phyloP scores from a whole-genome alignment of 2,797 vertebrate genomes.

The Acropternis orthonyx region DNA sequence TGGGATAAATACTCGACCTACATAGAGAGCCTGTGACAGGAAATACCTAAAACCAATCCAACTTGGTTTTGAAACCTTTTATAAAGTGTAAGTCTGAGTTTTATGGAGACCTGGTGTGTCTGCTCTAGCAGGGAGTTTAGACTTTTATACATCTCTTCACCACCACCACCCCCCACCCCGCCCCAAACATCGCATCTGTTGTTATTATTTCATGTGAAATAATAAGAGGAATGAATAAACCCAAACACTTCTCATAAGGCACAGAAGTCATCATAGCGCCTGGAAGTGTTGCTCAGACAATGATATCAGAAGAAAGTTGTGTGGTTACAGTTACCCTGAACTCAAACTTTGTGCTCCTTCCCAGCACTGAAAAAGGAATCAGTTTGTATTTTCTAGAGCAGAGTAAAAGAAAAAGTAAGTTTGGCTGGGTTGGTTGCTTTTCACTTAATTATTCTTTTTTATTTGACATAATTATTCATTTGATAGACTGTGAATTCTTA shows the following conservation, averaged over 20 bases:
- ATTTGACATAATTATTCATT: background rate
- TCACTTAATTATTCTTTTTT: background rate
- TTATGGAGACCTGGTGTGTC: background rate
- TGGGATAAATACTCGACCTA: slow-evolving; percentile 51
- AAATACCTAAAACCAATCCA: slow-evolving; percentile 49
- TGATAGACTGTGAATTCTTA: too few species aligned
- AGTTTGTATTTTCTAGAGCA: background rate
- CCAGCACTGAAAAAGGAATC: background rate
- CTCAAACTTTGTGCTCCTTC: background rate
- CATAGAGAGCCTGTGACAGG: slow-evolving; percentile 37
- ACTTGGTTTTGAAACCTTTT: slow-evolving; percentile 10
- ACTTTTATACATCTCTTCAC: background rate
- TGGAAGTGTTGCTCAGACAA: background rate
- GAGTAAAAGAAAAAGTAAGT: background rate
- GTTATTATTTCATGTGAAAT: background rate
- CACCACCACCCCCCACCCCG: too few species aligned
- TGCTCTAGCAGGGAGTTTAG: background rate
- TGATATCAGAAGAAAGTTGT: background rate
- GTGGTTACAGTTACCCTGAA: slow-evolving; percentile 1
- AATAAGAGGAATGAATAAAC: background rate
- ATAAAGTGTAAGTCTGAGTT: background rate
- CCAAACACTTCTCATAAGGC: background rate
- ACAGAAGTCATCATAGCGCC: background rate
- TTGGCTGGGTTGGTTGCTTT: background rate
- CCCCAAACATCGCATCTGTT: background rate